Evolutionary conservation across 2,113 vertebrate species (phyloP).

Genomic region (Mus pahari): DNA sequence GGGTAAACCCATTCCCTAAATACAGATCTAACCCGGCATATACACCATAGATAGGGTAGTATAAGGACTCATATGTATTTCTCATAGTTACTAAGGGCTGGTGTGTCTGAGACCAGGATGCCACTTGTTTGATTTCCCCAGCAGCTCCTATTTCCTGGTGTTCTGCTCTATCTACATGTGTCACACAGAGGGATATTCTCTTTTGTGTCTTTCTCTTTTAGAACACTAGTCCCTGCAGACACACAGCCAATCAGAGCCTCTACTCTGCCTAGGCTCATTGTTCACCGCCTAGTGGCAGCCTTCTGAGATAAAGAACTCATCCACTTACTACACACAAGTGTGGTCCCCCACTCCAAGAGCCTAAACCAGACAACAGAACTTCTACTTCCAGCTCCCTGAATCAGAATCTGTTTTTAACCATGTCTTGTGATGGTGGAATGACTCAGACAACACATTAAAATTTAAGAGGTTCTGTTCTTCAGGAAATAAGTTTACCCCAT

Average conservation of each 20-base stretch:
- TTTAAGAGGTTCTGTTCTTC: neutral
- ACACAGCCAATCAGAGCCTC: neutral
- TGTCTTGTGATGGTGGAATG: neutral
- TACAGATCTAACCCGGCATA: neutral
- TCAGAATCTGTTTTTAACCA: neutral
- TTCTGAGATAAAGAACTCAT: neutral
- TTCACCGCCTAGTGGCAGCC: neutral
- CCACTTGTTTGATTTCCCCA: neutral
- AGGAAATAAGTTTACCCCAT: neutral
- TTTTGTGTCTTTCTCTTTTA: neutral
- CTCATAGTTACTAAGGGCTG: neutral
- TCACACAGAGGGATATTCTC: neutral
- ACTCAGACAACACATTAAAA: neutral
- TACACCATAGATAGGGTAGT: neutral
- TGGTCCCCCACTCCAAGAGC: neutral
- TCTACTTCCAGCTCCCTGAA: neutral
- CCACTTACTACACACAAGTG: neutral
- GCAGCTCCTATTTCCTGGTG: neutral
- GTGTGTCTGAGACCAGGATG: neutral
- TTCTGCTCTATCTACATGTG: neutral
- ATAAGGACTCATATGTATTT: neutral
- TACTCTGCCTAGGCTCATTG: fast-evolving
- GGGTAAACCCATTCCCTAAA: neutral
- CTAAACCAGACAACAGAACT: neutral
- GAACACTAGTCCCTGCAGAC: neutral